Evolutionary conservation across 2,888 invertebrate species (phyloP).

Genomic region (Pasiphila rectangulata): DNA sequence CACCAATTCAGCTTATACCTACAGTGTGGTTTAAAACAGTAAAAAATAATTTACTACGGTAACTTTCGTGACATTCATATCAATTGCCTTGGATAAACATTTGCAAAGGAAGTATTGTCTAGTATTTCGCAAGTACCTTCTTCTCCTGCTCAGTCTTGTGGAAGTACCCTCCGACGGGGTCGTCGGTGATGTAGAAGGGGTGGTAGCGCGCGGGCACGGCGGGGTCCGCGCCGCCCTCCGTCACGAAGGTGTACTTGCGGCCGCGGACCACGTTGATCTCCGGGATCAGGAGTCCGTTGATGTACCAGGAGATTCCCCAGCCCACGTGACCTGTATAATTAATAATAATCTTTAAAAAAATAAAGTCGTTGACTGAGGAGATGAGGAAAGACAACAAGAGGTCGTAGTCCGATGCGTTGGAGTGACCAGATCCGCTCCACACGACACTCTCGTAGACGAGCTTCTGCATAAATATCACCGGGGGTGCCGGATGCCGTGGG

Average conservation of each 20-base stretch:
- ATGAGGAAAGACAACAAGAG: not conserved
- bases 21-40: too few species aligned
- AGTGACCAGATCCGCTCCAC: too few species aligned
- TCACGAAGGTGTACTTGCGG: conserved; percentile 91
- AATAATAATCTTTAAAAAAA: not conserved
- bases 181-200: conserved; percentile 96
- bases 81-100: too few species aligned
- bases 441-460: too few species aligned
- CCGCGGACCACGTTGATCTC: conserved; percentile 94
- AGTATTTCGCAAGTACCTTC: conserved; percentile 83
- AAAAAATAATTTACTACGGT: too few species aligned
- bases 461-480: too few species aligned
- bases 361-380: not conserved
- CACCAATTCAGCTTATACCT: too few species aligned
- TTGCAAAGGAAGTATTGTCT: too few species aligned
- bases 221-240: conserved; percentile 91
- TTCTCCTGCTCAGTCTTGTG: conserved; percentile 91
- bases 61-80: too few species aligned
- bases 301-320: conserved; percentile 97
- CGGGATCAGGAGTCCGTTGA: conserved; percentile 94
- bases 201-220: conserved; percentile 91
- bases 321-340: conserved; percentile 89
- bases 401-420: too few species aligned
- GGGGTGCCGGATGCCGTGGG: too few species aligned
- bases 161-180: conserved; percentile 93